Percentiles rank a stretch among this genome's conserved stretches.
These are phyloP conservation scores for Talpa occidentalis DNA, from an alignment of 2,113 vertebrate species.

Conservation along the genomic window DNA sequence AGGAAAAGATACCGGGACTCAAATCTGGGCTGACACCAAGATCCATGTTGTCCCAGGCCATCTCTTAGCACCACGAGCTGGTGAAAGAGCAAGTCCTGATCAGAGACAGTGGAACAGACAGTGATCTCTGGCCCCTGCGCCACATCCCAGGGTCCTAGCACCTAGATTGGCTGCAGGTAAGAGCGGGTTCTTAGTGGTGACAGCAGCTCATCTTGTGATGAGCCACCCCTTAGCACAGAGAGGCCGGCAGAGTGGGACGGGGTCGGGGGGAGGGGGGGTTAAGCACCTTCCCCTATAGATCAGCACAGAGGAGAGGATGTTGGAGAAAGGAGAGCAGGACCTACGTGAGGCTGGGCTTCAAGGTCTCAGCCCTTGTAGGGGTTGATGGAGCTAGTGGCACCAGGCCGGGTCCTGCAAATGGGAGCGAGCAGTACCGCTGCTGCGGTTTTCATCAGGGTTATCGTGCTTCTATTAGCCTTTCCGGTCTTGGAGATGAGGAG, in stretches of 20 bases:
- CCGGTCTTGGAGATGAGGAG: not conserved
- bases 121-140: not conserved
- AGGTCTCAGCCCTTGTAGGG: not conserved
- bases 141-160: not conserved
- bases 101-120: not conserved
- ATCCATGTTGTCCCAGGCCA: not conserved
- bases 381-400: not conserved
- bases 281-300: not conserved
- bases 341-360: not conserved
- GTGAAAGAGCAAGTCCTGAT: not conserved
- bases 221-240: constrained; percentile 65
- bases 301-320: not conserved
- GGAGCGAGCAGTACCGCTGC: not conserved
- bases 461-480: not conserved
- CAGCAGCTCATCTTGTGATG: not conserved
- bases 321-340: not conserved
- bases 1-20: not conserved
- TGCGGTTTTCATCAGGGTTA: not conserved
- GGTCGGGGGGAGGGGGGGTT: no score
- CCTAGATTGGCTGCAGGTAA: not conserved
- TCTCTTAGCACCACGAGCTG: not conserved
- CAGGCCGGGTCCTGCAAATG: not conserved
- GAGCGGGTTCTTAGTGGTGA: not conserved
- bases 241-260: constrained; percentile 87
- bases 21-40: not conserved